Evolutionary conservation across 2,888 invertebrate species (phyloP).

Genomic region (Oithona nana): DNA sequence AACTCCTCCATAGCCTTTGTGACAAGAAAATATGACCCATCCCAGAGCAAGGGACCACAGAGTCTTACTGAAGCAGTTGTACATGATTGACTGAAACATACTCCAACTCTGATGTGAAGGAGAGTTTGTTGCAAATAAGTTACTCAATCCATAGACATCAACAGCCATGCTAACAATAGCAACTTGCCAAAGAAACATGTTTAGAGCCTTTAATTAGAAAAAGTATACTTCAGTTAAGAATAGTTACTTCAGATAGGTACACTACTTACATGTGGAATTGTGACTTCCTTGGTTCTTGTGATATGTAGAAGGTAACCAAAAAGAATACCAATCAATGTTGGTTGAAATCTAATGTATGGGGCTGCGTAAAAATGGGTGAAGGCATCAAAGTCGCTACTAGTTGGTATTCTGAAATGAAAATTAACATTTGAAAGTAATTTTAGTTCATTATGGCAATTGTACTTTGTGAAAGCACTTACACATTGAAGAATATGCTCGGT

Average conservation of each 20-base stretch:
- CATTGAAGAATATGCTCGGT: too few species aligned
- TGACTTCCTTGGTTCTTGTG: conserved; percentile 1
- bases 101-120: not conserved
- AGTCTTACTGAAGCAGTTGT: conserved; percentile 43
- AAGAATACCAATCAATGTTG: conserved; percentile 11
- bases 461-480: too few species aligned
- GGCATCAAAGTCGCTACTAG: too few species aligned
- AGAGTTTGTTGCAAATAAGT: too few species aligned
- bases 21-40: conserved; percentile 53
- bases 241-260: too few species aligned
- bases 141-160: not conserved
- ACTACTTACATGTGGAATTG: not conserved
- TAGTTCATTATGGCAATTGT: too few species aligned
- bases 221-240: too few species aligned
- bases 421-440: too few species aligned
- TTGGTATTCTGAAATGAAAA: too few species aligned
- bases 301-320: conserved; percentile 11
- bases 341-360: conserved; percentile 11
- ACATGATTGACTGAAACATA: conserved; percentile 24
- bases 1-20: conserved; percentile 34
- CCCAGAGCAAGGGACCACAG: conserved; percentile 47
- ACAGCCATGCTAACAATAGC: not conserved
- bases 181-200: not conserved
- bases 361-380: conserved; percentile 2
- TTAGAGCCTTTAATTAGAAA: too few species aligned